Base-by-base conservation (phyloP, 2,888 invertebrate species). In the Sylvicola fuscatus region DNA sequence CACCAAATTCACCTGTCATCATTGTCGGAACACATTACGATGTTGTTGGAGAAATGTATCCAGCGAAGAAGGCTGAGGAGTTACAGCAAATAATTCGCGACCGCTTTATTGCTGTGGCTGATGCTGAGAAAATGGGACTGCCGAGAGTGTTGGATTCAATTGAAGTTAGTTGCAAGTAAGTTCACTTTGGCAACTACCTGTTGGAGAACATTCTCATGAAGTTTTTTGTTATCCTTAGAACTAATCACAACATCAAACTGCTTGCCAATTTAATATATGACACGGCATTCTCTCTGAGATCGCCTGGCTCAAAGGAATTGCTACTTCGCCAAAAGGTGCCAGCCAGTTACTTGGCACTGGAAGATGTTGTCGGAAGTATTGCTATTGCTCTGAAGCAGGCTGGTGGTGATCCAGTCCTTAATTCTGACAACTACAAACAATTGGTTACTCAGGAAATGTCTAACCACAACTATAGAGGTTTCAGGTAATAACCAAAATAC, bases 21-120 rank as follows among this genome's bases (percentile, higher is more conserved):
- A 89, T 97, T 51, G 82, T 97, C 8, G 97, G 93, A 1, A 97
- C 97, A 0, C 92, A 97, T 59, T 86, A 86, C 47, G 98, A 98
- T 55, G 70, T 82, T 38, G 76, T 83, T 1, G 56, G 55, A 0
- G 64, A 61, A 38, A 49, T 49, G 2, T 55, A 57, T 34, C 54
- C 58, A 1, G 48, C 55, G 0, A 49, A 53, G 41, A 51, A 56
- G 39, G 56, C 59, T 1, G 84, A 87, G 47, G 79, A 82, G 38
- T 65, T 93, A 43, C 93, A 95, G 58, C 79, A 86, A 38, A 66
- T 83, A 29, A 87, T 93, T 46, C 65, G 86, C 1, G 80, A 84
- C 40, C 68, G 73, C 41, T 90, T 93, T 49, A 89, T 93, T 51
- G 86, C 83, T 38, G 78, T 92, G 8, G 79, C 89, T 0, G 97